A percentile compares a stretch with the other conserved stretches of the same genome.
These are phyloP conservation scores for Ligdia adustata DNA, from an alignment of 2,888 invertebrate genomes.

Conservation along the genomic window DNA sequence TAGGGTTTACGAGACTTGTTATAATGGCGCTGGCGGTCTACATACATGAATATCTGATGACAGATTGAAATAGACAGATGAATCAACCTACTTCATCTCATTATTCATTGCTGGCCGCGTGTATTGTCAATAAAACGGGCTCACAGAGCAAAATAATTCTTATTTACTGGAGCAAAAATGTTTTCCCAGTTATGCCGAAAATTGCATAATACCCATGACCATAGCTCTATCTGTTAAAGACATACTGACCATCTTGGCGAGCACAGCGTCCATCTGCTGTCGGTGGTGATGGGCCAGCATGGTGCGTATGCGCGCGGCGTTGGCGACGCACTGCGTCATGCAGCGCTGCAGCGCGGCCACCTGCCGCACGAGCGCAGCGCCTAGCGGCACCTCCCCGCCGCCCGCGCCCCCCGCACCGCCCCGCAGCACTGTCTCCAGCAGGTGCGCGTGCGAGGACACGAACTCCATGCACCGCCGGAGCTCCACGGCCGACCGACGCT, in stretches of 20 bases:
- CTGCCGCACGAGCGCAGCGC: slow-evolving; percentile 71
- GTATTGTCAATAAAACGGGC: too few species aligned
- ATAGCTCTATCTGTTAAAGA: too few species aligned
- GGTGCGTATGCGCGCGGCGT: slow-evolving; percentile 72
- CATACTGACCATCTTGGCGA: slow-evolving; percentile 77
- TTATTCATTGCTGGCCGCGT: too few species aligned
- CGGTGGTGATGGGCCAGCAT: slow-evolving; percentile 71
- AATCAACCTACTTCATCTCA: too few species aligned
- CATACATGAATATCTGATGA: too few species aligned
- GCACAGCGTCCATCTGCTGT: slow-evolving; percentile 78
- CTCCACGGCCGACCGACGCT: slow-evolving; percentile 72
- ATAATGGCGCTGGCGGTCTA: too few species aligned
- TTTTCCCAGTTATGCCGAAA: too few species aligned
- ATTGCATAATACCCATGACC: too few species aligned
- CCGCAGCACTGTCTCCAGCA: slow-evolving; percentile 73
- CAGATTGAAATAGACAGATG: too few species aligned
- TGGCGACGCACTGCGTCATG: slow-evolving; percentile 79
- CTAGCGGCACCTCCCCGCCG: slow-evolving; percentile 58
- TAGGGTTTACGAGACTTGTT: too few species aligned
- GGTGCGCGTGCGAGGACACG: slow-evolving; percentile 76
- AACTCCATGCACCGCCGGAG: slow-evolving; percentile 76
- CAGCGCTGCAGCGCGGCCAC: slow-evolving; percentile 76
- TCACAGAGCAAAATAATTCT: too few species aligned
- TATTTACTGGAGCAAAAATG: too few species aligned
- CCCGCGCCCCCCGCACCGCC: slow-evolving; percentile 41